Conservation (phyloP, 2,113 vertebrate species). For the Corythoichthys intestinalis region DNA sequence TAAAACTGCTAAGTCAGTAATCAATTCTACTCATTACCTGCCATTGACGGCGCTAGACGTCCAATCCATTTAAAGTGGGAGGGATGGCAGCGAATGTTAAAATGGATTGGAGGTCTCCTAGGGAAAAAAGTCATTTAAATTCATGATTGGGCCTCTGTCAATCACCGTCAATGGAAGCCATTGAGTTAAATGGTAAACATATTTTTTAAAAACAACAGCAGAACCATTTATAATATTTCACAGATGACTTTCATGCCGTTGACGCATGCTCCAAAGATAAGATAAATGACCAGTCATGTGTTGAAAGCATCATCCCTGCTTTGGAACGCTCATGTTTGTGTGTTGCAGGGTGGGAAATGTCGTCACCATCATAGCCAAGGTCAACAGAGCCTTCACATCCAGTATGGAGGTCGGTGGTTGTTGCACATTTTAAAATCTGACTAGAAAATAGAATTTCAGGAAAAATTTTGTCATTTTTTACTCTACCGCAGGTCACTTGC, state of each 20-base stretch:
- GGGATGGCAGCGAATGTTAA: too few relatives aligned
- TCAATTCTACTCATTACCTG: too few relatives aligned
- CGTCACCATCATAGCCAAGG: constrained; percentile 94
- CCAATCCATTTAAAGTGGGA: too few relatives aligned
- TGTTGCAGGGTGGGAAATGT: constrained; percentile 85
- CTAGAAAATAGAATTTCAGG: too few relatives aligned
- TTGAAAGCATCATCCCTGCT: constrained; percentile 27
- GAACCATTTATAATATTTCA: too few relatives aligned
- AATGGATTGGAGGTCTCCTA: too few relatives aligned
- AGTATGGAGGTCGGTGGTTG: constrained; percentile 93
- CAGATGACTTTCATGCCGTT: not conserved
- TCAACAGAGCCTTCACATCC: constrained; percentile 95
- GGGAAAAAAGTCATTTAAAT: too few relatives aligned
- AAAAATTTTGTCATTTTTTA: too few relatives aligned
- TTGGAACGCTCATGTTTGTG: constrained; percentile 44
- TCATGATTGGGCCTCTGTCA: too few relatives aligned
- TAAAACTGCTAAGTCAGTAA: too few relatives aligned
- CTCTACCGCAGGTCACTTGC: too few relatives aligned
- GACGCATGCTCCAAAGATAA: not conserved
- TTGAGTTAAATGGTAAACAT: not conserved
- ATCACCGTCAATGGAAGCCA: not conserved
- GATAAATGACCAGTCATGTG: constrained; percentile 1
- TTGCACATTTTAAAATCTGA: not conserved
- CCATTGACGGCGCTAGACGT: too few relatives aligned
- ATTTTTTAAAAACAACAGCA: not conserved